These are phyloP conservation scores for Agrilus mali DNA, from an alignment of 2,888 invertebrate species.

Conservation along the genomic window DNA sequence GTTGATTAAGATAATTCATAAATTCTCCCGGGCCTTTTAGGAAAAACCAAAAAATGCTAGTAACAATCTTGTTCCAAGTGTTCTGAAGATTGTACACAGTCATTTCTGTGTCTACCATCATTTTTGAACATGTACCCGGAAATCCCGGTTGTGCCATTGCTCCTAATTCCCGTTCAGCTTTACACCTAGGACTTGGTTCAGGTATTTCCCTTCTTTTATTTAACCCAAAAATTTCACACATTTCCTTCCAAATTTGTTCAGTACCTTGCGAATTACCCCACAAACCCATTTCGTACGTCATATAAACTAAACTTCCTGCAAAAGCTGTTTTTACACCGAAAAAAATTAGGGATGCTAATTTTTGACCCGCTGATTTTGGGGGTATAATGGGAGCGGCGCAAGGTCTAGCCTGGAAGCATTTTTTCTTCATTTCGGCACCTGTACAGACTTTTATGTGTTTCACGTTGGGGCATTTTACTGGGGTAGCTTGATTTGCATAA, in stretches of 20 bases:
- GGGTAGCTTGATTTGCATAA: too few relatives aligned
- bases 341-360: constrained; percentile 11
- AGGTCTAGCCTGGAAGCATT: constrained; percentile 22
- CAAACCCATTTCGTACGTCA: constrained; percentile 32
- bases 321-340: constrained; percentile 29
- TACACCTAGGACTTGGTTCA: too few relatives aligned
- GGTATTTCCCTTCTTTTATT: too few relatives aligned
- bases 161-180: too few relatives aligned
- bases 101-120: constrained; percentile 4
- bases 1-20: too few relatives aligned
- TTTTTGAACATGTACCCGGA: not conserved
- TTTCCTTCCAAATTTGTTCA: constrained; percentile 27
- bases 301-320: constrained; percentile 30
- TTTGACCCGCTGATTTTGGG: constrained; percentile 5
- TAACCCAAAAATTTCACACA: constrained; percentile 14
- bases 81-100: constrained; percentile 8
- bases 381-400: constrained; percentile 25
- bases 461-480: too few relatives aligned
- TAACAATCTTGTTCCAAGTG: constrained; percentile 4
- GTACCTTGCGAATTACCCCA: constrained; percentile 33
- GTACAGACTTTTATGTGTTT: constrained; percentile 23
- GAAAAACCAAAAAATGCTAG: not conserved
- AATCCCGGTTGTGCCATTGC: too few relatives aligned
- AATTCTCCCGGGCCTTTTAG: too few relatives aligned
- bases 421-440: constrained; percentile 27